Conservation (phyloP, 1,140 invertebrate species). For the Lepidurus apus region DNA sequence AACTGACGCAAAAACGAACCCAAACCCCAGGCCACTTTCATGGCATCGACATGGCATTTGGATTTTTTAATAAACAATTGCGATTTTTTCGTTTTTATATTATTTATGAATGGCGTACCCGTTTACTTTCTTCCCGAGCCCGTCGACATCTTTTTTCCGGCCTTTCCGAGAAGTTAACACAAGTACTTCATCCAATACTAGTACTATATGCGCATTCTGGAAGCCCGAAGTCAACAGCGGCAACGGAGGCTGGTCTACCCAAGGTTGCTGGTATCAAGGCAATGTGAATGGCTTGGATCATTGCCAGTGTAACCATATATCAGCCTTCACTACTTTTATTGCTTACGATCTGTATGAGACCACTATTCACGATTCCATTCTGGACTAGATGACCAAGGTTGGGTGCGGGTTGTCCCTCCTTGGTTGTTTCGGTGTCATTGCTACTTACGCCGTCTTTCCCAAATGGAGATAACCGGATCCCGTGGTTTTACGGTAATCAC, state of each 20-base stretch:
- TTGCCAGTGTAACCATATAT: slow-evolving; percentile 40
- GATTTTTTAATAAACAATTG: too few species aligned
- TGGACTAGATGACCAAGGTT: slow-evolving; percentile 39
- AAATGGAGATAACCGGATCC: slow-evolving; percentile 37
- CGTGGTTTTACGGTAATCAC: slow-evolving; percentile 33
- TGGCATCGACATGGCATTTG: too few species aligned
- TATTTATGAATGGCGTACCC: too few species aligned
- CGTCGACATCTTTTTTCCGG: not conserved
- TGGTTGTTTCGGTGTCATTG: slow-evolving; percentile 38
- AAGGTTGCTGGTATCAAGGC: slow-evolving; percentile 36
- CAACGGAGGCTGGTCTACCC: slow-evolving; percentile 38
- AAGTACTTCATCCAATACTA: too few species aligned
- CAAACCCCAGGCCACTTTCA: too few species aligned
- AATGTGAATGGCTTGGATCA: slow-evolving; percentile 28
- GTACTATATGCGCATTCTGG: slow-evolving; percentile 38
- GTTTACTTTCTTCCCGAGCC: not conserved
- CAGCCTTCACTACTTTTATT: slow-evolving; percentile 35
- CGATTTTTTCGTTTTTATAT: too few species aligned
- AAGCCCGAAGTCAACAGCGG: slow-evolving; percentile 35
- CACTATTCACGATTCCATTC: slow-evolving; percentile 32
- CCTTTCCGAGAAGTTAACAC: not conserved
- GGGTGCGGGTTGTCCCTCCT: slow-evolving; percentile 39
- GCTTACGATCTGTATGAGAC: not conserved
- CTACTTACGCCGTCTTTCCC: slow-evolving; percentile 39
- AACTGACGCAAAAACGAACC: too few species aligned